These are phyloP conservation scores for Melanocharis versteri DNA, from an alignment of 2,113 vertebrate genomes.

Conservation along the genomic window DNA sequence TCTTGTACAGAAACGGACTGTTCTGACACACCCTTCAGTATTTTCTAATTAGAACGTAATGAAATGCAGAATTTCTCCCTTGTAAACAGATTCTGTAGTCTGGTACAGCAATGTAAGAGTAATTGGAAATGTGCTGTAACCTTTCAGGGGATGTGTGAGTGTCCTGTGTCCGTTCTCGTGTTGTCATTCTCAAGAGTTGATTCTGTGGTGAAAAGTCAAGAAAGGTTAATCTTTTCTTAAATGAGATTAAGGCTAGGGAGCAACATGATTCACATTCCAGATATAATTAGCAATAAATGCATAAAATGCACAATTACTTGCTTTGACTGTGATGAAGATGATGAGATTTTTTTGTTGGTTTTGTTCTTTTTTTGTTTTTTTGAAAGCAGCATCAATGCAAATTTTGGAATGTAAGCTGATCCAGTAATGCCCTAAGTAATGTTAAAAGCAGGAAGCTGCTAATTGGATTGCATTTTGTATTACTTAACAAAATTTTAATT, in stretches of 20 bases:
- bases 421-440: neutral
- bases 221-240: slow-evolving; percentile 56
- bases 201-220: slow-evolving; percentile 44
- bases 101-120: neutral
- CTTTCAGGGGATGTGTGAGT: neutral
- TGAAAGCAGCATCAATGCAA: neutral
- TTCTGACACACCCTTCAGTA: neutral
- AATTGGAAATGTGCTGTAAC: neutral
- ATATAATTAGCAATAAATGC: neutral
- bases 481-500: neutral
- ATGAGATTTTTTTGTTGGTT: neutral
- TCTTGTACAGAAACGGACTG: neutral
- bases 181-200: neutral
- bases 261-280: neutral
- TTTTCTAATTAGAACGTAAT: neutral
- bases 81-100: neutral
- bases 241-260: slow-evolving; percentile 7
- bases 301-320: neutral
- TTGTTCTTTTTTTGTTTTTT: neutral
- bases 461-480: neutral
- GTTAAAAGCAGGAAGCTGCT: neutral
- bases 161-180: neutral
- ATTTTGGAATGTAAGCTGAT: neutral
- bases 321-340: neutral
- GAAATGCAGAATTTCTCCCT: neutral